Base-by-base conservation (phyloP, 2,797 vertebrate species). In the Anguilla anguilla region DNA sequence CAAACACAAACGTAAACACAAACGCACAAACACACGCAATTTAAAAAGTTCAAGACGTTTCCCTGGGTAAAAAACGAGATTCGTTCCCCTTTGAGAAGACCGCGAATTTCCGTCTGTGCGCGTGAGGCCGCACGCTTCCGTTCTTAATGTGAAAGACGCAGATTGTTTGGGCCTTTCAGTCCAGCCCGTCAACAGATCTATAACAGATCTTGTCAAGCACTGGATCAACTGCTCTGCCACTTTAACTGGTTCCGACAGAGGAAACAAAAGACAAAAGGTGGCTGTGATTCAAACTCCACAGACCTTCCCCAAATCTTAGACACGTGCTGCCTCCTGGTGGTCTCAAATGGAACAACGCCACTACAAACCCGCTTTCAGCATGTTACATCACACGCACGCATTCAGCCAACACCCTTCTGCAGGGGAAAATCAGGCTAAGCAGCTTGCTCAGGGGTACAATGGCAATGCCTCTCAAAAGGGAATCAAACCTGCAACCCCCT, bases 261-360 rank as follows among this genome's bases (percentile, higher is more conserved):
- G 13, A 39, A 11, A 74, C 74, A 77, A 35, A 28, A 7, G 57
- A 59, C 57, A 59, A 59, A 19, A 25, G 61, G 6, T 64, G 61
- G 61, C 22, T 25, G 61, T 6, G 61, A 64, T 6, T 25, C 61
- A 83, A 53, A 53, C 11, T 1, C 28, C n/a, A 0, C 4, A n/a
- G 10, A 61, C 83, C 35, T 35, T 28, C 6, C 13, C 25, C 35
- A 11, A 25, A 0, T 61, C 57, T 39, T 77, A 77, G 57, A 86
- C n/a, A 7, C 77, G 72, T 84, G 49, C 88, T 89, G 88, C 85
- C 88, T 59, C 61, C 88, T 77, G 84, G 88, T 89, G 88, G 88
- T 51, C 6, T 46, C 2, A 86, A 43, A 49, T 6, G 28, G 85
- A 10, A 59, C 72, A 22, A 28, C 43, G 55, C 55, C n/a, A 53